Evolutionary conservation across 2,113 vertebrate species (phyloP).

Genomic region (Perca schrenkii): DNA sequence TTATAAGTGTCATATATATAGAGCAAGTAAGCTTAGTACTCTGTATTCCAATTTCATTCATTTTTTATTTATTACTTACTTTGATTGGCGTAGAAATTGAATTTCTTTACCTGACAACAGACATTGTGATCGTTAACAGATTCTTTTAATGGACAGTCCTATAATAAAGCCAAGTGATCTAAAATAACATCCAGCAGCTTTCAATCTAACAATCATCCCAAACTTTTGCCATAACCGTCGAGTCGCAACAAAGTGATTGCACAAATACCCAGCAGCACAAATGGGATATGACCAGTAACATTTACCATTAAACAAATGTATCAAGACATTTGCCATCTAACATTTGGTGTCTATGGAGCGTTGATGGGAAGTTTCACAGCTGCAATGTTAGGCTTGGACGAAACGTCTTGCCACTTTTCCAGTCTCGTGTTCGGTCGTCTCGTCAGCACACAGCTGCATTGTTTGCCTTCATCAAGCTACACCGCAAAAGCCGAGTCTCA

Average conservation of each 20-base stretch:
- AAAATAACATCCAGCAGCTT: slow-evolving; percentile 21
- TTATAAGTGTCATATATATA: too few species aligned
- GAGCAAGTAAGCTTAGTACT: not conserved
- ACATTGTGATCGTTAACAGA: slow-evolving; percentile 9
- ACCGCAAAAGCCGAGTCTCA: slow-evolving; percentile 73
- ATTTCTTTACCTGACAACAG: not conserved
- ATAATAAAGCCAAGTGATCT: slow-evolving; percentile 9
- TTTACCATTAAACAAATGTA: slow-evolving; percentile 1
- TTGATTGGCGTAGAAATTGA: not conserved
- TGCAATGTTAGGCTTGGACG: not conserved
- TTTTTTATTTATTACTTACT: not conserved
- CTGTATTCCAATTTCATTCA: too few species aligned
- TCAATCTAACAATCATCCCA: not conserved
- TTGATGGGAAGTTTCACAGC: slow-evolving; percentile 20
- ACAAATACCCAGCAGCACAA: slow-evolving; percentile 24
- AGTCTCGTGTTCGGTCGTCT: slow-evolving; percentile 27
- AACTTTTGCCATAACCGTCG: slow-evolving; percentile 6
- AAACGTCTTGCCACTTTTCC: slow-evolving; percentile 37
- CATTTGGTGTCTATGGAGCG: slow-evolving; percentile 7
- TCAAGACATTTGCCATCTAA: slow-evolving; percentile 13
- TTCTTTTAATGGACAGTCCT: not conserved
- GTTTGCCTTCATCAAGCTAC: slow-evolving; percentile 74
- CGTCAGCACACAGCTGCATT: slow-evolving; percentile 66
- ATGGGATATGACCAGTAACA: slow-evolving; percentile 16
- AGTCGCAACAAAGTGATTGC: slow-evolving; percentile 29